These are phyloP conservation scores for Mylabris phalerata DNA, from an alignment of 1,140 invertebrate species.

Conservation along the genomic window DNA sequence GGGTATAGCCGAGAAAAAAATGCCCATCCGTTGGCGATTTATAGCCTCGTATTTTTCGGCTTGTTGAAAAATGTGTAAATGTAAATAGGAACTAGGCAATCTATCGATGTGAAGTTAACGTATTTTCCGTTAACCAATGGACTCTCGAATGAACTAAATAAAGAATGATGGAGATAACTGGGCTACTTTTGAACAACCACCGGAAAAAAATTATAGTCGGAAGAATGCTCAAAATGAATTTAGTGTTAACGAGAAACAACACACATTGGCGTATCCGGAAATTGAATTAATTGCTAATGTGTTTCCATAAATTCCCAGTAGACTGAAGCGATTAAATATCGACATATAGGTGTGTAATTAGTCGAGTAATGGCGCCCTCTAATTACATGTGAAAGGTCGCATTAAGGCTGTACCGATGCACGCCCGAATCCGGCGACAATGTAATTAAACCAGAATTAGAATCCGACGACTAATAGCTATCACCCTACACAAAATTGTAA, in stretches of 20 bases:
- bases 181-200: no score
- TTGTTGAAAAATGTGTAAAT: slow-evolving; percentile 16
- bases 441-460: slow-evolving; percentile 37
- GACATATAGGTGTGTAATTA: slow-evolving; percentile 35
- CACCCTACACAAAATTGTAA: background rate
- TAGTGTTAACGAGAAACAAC: background rate
- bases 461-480: slow-evolving; percentile 29
- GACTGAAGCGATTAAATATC: slow-evolving; percentile 25
- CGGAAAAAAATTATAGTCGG: no score
- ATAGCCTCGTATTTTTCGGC: slow-evolving; percentile 4
- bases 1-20: background rate
- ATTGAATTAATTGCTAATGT: slow-evolving; percentile 16
- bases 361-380: slow-evolving; percentile 30
- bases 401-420: slow-evolving; percentile 29
- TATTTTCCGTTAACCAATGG: no score
- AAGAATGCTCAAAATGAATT: no score
- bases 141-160: no score
- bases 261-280: background rate
- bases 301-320: slow-evolving; percentile 8
- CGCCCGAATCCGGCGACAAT: slow-evolving; percentile 33
- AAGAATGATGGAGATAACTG: no score
- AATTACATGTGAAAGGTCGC: slow-evolving; percentile 37
- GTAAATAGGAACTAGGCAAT: slow-evolving; percentile 14
- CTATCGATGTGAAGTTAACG: slow-evolving; percentile 12
- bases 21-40: background rate